Evolutionary conservation across 2,113 vertebrate species (phyloP).

Genomic region (Struthidea cinerea): DNA sequence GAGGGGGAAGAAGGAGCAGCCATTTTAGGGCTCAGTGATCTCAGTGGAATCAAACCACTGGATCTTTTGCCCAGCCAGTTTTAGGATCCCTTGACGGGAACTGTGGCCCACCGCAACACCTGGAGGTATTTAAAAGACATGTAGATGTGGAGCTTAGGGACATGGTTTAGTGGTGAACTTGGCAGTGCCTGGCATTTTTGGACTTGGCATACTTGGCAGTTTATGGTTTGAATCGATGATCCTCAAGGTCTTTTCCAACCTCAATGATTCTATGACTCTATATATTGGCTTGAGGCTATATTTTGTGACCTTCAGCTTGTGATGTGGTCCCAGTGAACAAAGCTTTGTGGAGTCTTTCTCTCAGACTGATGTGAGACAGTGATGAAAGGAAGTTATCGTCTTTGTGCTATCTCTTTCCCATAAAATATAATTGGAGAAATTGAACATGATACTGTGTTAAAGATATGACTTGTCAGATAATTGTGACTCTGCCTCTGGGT

Average conservation of each 20-base stretch:
- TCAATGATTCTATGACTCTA: neutral
- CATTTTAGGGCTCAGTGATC: no score
- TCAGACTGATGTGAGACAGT: neutral
- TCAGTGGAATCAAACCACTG: no score
- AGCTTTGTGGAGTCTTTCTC: neutral
- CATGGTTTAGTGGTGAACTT: neutral
- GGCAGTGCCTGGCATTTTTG: neutral
- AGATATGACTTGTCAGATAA: neutral
- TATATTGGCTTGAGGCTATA: neutral
- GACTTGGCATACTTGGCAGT: neutral
- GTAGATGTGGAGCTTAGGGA: neutral
- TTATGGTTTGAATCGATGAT: neutral
- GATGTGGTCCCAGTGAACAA: neutral
- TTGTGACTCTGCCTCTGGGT: neutral
- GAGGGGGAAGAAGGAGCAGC: no score
- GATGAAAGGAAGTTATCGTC: neutral
- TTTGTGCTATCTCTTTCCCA: neutral
- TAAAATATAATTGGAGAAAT: neutral
- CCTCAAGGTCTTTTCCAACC: neutral
- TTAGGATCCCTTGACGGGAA: no score
- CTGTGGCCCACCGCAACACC: no score
- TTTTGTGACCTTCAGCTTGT: neutral
- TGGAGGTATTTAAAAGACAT: neutral
- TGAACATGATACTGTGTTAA: neutral
- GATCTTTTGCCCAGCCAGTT: no score